Conservation (phyloP, 2,113 vertebrate species). For the Pangasianodon gigas region DNA sequence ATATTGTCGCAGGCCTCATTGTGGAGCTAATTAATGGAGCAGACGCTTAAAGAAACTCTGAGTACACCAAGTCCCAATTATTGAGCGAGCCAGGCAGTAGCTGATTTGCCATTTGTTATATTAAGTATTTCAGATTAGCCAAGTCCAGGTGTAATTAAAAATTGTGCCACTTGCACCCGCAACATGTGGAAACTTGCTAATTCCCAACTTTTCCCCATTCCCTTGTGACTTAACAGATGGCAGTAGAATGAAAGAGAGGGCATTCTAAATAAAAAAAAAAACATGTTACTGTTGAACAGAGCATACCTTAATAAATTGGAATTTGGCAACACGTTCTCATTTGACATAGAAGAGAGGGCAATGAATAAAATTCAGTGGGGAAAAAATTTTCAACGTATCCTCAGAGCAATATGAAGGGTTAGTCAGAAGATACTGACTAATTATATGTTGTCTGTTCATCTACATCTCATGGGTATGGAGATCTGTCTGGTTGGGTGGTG, state of each 20-base stretch:
- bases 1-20: conserved; percentile 63
- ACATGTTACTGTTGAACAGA: conserved; percentile 40
- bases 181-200: conserved; percentile 67
- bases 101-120: conserved; percentile 62
- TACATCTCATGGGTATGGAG: conserved; percentile 19
- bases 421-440: conserved; percentile 31
- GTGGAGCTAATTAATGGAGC: conserved; percentile 64
- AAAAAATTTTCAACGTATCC: background rate
- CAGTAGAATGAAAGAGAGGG: conserved; percentile 34
- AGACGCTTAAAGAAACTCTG: conserved; percentile 58
- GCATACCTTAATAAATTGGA: conserved; percentile 48
- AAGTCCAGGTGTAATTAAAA: conserved; percentile 66
- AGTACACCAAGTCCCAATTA: conserved; percentile 59
- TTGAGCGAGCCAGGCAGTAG: conserved; percentile 58
- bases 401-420: conserved; percentile 32
- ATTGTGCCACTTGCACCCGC: conserved; percentile 58
- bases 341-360: conserved; percentile 27
- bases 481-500: conserved; percentile 21
- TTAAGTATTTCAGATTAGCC: conserved; percentile 63
- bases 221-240: conserved; percentile 62
- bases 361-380: conserved; percentile 21
- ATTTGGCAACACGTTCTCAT: conserved; percentile 45
- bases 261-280: conserved; percentile 31
- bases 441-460: conserved; percentile 37
- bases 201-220: conserved; percentile 58